A percentile compares a stretch with the other conserved stretches of the same genome.
Conservation (phyloP, 1,140 invertebrate genomes). For the Stegodyphus dumicola region DNA sequence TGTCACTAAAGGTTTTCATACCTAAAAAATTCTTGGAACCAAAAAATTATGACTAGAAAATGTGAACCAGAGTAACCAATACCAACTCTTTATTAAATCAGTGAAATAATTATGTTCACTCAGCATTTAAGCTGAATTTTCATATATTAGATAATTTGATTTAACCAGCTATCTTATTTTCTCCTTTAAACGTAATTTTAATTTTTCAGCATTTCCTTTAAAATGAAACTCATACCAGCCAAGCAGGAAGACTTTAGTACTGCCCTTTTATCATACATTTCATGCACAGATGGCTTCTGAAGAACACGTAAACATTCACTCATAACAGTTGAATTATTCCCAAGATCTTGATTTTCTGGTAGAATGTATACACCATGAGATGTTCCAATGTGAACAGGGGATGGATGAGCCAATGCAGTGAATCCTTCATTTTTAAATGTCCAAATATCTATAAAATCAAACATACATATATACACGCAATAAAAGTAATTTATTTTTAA, state of each 20-base stretch:
- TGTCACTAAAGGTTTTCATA: too few species aligned
- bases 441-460: constrained; percentile 58
- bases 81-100: too few species aligned
- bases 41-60: too few species aligned
- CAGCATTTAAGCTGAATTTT: too few species aligned
- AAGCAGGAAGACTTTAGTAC: too few species aligned
- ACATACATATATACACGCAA: too few species aligned
- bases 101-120: too few species aligned
- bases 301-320: constrained; percentile 68
- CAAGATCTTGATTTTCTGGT: constrained; percentile 48
- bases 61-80: too few species aligned
- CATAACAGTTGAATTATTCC: constrained; percentile 62
- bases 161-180: background rate
- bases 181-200: background rate
- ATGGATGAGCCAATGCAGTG: constrained; percentile 70
- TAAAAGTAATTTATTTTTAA: too few species aligned
- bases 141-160: background rate
- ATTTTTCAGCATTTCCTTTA: background rate
- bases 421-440: constrained; percentile 67
- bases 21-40: too few species aligned
- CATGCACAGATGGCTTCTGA: constrained; percentile 69
- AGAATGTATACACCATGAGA: constrained; percentile 71
- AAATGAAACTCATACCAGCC: too few species aligned
- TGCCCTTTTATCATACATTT: constrained; percentile 67
- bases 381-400: constrained; percentile 67